A percentile compares a stretch with the other conserved stretches of the same genome.
Conservation (phyloP, 1,140 invertebrate genomes). For the Drosophila tani region DNA sequence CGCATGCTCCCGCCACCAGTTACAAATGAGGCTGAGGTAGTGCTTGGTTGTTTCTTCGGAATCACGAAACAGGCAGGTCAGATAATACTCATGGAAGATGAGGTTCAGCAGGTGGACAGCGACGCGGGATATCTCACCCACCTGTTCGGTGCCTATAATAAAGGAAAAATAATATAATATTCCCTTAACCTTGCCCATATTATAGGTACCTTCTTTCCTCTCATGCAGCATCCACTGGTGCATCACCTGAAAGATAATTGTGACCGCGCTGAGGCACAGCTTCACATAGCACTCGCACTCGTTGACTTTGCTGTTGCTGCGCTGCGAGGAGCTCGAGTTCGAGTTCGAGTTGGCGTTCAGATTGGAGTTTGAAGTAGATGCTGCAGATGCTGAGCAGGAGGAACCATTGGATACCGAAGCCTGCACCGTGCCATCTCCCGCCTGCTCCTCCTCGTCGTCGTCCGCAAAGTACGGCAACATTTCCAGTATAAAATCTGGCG, state of each 20-base stretch:
- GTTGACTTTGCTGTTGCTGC: conserved; percentile 27
- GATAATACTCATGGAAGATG: conserved; percentile 75
- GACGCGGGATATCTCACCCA: conserved; percentile 66
- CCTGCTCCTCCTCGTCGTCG: conserved; percentile 44
- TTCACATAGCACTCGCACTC: conserved; percentile 77
- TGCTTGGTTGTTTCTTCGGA: conserved; percentile 79
- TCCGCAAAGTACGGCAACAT: conserved; percentile 63
- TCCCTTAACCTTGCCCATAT: neutral
- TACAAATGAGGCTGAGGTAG: conserved; percentile 69
- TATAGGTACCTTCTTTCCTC: conserved; percentile 46
- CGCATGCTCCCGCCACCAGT: conserved; percentile 67
- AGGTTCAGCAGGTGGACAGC: conserved; percentile 69
- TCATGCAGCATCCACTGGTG: conserved; percentile 71
- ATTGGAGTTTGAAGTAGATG: conserved; percentile 10
- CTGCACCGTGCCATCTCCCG: conserved; percentile 5
- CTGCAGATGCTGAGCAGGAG: neutral
- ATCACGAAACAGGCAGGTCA: conserved; percentile 69
- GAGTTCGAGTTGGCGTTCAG: conserved; percentile 17
- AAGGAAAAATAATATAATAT: neutral
- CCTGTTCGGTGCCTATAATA: conserved; percentile 47
- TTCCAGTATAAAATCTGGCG: conserved; percentile 66
- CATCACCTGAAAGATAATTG: conserved; percentile 71
- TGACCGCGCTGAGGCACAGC: conserved; percentile 75
- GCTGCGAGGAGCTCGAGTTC: conserved; percentile 2
- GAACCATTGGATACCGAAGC: conserved; percentile 11